A percentile compares a stretch with the other conserved stretches of the same genome.
Conservation (phyloP, 2,113 vertebrate genomes). For the Nansenia antarctica region DNA sequence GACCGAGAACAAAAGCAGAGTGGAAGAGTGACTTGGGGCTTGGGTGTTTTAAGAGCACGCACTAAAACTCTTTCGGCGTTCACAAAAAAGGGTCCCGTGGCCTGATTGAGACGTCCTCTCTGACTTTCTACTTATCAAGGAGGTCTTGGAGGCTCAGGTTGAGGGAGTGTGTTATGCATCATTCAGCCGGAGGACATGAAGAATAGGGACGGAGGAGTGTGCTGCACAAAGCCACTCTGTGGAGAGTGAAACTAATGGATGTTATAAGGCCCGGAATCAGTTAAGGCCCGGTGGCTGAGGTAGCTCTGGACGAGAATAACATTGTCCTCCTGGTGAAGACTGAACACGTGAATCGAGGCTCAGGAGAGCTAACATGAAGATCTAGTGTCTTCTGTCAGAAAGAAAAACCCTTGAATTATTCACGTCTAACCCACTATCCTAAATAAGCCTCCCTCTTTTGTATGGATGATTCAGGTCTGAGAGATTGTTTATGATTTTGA, state of each 20-base stretch:
- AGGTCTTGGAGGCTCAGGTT: background rate
- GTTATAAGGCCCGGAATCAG: background rate
- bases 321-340: background rate
- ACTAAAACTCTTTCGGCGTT: conserved; percentile 57
- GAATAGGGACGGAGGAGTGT: background rate
- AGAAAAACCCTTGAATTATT: conserved; percentile 18
- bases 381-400: conserved; percentile 7
- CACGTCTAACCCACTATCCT: background rate
- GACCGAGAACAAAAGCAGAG: conserved; percentile 58
- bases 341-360: no score
- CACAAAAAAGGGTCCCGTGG: conserved; percentile 1
- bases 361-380: background rate
- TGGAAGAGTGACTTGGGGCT: conserved; percentile 37
- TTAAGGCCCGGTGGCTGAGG: background rate
- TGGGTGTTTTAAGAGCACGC: conserved; percentile 40
- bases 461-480: conserved; percentile 23
- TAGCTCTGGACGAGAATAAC: background rate
- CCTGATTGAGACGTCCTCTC: conserved; percentile 41
- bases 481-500: conserved; percentile 35
- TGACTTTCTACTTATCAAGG: conserved; percentile 20
- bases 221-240: background rate
- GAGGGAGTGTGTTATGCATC: background rate
- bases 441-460: background rate
- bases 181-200: background rate
- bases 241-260: background rate